Base-by-base conservation (phyloP, 2,888 invertebrate genomes). In the Drosophila acutilabella region DNA sequence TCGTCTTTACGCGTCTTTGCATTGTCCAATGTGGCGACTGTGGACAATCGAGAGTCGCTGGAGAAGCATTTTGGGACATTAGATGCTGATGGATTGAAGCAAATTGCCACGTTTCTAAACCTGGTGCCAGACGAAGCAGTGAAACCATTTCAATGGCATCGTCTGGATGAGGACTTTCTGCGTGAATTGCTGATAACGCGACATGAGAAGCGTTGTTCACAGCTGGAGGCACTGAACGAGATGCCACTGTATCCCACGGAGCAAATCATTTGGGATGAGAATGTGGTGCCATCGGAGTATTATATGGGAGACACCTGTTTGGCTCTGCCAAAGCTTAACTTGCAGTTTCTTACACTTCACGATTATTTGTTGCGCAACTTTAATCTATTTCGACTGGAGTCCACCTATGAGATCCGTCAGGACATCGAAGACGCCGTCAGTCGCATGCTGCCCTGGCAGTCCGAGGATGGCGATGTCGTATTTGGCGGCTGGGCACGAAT, bases 401-500 rank as follows among this genome's bases (percentile, higher is more conserved):
- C 99, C 13, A 99, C 99, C 2, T 91, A 90, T 51, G 99, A 99
- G 94, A 99, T 99, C 79, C 94, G 99, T 2, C 99, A 99, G 93
- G 99, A 99, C 89, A 97, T 99, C 67, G 99, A 99, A 93, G 99
- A 99, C 93, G 97, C 98, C 5, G 96, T 99, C 0, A 97, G 97
- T 90, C 95, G 99, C 83, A 94, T 99, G 91, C 96, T 98, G 87
- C 99, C 99, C 56, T 99, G 99, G 97, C 94, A 95, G 91, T 94
- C 98, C 0, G 99, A 98, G 93, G 97, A 98, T 90, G 95, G 94
- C 0, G 95, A 94, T 57, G 95, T 96, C 0, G 96, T 97, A 87
- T 99, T 98, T 93, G 98, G 98, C 13, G 99, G 99, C 2, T 99
- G 99, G 99, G 99, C 99, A 0, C 94, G 99, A 71, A 99, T 99